phyloP scores from a whole-genome alignment of 2,797 vertebrate genomes.

The Eupleurogrammus muticus region DNA sequence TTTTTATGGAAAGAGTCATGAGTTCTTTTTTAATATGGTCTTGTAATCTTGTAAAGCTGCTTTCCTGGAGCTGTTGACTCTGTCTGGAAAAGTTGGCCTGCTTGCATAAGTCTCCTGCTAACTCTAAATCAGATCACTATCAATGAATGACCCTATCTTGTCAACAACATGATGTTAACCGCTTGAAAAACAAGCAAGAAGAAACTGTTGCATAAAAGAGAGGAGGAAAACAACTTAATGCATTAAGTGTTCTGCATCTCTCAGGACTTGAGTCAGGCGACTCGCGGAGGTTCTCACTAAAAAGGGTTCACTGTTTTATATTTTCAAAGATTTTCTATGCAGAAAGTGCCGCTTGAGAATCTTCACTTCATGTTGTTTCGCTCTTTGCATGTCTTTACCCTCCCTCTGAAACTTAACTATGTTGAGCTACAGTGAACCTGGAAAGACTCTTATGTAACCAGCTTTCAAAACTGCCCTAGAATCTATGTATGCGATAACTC shows the following conservation, averaged over 20 bases:
- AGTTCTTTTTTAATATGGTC: conserved; percentile 56
- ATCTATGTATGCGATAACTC: conserved; percentile 65
- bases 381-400: conserved; percentile 18
- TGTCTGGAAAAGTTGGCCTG: conserved; percentile 34
- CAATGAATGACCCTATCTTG: conserved; percentile 51
- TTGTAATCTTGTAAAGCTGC: conserved; percentile 58
- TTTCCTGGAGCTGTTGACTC: conserved; percentile 50
- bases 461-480: conserved; percentile 74
- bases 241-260: conserved; percentile 28
- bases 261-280: conserved; percentile 34
- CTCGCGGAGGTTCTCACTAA: conserved; percentile 30
- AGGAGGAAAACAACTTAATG: conserved; percentile 52
- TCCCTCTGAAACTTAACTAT: conserved; percentile 49
- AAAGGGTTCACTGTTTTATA: conserved; percentile 13
- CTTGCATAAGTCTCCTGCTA: conserved; percentile 69
- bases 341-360: conserved; percentile 4
- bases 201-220: conserved; percentile 55
- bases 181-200: conserved; percentile 59
- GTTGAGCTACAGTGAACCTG: conserved; percentile 69
- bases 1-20: conserved; percentile 69
- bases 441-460: conserved; percentile 78
- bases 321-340: conserved; percentile 1
- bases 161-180: conserved; percentile 53
- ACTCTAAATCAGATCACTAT: conserved; percentile 68
- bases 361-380: conserved; percentile 9